phyloP scores from a whole-genome alignment of 2,888 invertebrate genomes.

The Hirtodrosophila alboralis region DNA sequence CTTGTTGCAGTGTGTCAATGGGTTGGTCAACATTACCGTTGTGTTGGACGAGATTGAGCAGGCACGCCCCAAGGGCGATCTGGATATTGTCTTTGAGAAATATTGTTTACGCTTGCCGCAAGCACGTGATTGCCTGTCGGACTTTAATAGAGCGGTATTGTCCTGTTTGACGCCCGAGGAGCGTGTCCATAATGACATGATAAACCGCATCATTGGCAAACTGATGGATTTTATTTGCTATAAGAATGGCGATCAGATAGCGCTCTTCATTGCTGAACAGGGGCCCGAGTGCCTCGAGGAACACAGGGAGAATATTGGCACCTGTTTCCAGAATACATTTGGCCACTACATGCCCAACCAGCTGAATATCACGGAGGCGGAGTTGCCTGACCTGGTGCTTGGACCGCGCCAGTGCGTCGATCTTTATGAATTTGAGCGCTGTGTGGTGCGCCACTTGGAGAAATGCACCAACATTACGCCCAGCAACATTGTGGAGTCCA shows the following conservation, averaged over 20 bases:
- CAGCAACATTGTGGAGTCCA: conserved; percentile 90
- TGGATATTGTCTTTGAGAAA: conserved; percentile 89
- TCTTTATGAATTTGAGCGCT: conserved; percentile 74
- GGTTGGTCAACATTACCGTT: conserved; percentile 86
- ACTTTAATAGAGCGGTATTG: conserved; percentile 86
- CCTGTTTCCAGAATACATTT: conserved; percentile 87
- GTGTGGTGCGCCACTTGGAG: conserved; percentile 84
- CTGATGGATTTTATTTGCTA: conserved; percentile 88
- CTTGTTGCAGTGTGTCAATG: conserved; percentile 48
- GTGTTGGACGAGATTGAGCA: conserved; percentile 88
- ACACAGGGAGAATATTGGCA: conserved; percentile 86
- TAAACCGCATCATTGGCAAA: conserved; percentile 87
- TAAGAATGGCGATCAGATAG: conserved; percentile 91
- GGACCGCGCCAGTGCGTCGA: conserved; percentile 84
- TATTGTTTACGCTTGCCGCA: conserved; percentile 87
- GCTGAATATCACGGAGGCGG: conserved; percentile 25
- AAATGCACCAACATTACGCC: conserved; percentile 90
- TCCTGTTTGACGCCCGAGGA: conserved; percentile 88
- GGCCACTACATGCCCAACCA: conserved; percentile 84
- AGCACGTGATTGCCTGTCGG: conserved; percentile 86
- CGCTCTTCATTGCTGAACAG: conserved; percentile 90
- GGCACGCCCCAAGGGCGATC: conserved; percentile 87
- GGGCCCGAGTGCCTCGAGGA: conserved; percentile 89
- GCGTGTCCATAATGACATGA: conserved; percentile 86
- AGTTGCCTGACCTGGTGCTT: conserved; percentile 86